Base-by-base conservation (phyloP, 2,113 vertebrate genomes). In the Fulica atra region DNA sequence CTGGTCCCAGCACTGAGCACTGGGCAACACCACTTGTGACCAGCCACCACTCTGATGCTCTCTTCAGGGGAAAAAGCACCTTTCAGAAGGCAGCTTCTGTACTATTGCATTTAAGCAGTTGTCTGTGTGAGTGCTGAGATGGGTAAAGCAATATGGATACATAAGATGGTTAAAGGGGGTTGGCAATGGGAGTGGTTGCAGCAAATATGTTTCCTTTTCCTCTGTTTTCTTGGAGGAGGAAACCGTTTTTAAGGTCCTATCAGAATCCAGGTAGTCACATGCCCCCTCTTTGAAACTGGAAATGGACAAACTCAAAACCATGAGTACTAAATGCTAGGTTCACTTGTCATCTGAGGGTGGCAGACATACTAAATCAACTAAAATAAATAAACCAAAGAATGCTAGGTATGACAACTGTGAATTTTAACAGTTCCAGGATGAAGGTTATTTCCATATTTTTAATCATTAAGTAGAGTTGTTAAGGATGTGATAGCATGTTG, bases 401-500 rank as follows among this genome's bases (percentile, higher is more conserved):
- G 4, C 1, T 61, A 77, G 13, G 23, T 31, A 72, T 16, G 17
- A 77, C 73, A 50, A 73, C 24, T 66, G 5, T 50, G 25, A 74
- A 19, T 68, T 44, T 60, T 42, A 71, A 8, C 17, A 35, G 16
- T 44, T 33, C 7, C 7, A n/a, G 6, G 14, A 24, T 29, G 24
- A 77, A 86, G 5, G 6, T 13, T 59, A 9, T 17, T 60, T 48
- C 4, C 2, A 3, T 26, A 25, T 11, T 9, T 31, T 31, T 78
- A 13, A 13, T 36, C 10, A 40, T 66, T 66, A 66, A 73, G 16
- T 1, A 33, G 8, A n/a, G 1, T 18, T 35, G 69, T 71, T 61
- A 9, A 44, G 31, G 8, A 36, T 40, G 13, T 46, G 10, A 13
- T 10, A 53, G 0, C 6, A 8, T 1, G 9, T 2, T 81, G 28